Conservation (phyloP, 2,113 vertebrate species). For the Oncorhynchus keta region DNA sequence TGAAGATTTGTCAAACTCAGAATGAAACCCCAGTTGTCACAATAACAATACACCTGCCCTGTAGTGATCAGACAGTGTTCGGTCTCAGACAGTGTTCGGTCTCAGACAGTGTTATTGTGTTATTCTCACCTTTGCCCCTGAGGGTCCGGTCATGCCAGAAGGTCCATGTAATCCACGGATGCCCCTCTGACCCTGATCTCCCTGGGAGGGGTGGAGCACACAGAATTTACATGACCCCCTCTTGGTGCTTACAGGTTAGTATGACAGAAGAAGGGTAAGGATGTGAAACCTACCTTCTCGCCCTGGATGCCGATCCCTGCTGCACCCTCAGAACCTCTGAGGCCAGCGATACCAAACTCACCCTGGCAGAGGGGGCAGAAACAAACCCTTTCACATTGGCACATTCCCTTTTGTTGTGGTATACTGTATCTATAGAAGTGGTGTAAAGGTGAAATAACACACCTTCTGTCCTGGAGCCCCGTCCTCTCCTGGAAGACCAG, state of each 20-base stretch:
- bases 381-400: background rate
- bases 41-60: background rate
- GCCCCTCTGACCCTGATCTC: slow-evolving; percentile 86
- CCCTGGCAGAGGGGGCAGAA: slow-evolving; percentile 65
- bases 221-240: slow-evolving; percentile 29
- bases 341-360: slow-evolving; percentile 80
- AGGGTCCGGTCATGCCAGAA: slow-evolving; percentile 78
- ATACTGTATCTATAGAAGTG: background rate
- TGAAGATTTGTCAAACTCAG: no score
- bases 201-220: slow-evolving; percentile 65
- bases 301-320: slow-evolving; percentile 84
- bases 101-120: background rate
- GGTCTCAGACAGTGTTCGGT: background rate
- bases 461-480: slow-evolving; percentile 86
- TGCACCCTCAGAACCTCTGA: slow-evolving; percentile 81
- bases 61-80: background rate
- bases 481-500: slow-evolving; percentile 84
- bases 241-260: background rate
- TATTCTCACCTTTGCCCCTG: slow-evolving; percentile 81
- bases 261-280: background rate
- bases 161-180: slow-evolving; percentile 84
- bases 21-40: background rate
- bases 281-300: slow-evolving; percentile 75
- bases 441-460: slow-evolving; percentile 6
- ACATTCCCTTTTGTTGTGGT: background rate